Conservation (phyloP, 30 jellyfish, hydroid and myxozoan species). For the Hydractinia echinata region DNA sequence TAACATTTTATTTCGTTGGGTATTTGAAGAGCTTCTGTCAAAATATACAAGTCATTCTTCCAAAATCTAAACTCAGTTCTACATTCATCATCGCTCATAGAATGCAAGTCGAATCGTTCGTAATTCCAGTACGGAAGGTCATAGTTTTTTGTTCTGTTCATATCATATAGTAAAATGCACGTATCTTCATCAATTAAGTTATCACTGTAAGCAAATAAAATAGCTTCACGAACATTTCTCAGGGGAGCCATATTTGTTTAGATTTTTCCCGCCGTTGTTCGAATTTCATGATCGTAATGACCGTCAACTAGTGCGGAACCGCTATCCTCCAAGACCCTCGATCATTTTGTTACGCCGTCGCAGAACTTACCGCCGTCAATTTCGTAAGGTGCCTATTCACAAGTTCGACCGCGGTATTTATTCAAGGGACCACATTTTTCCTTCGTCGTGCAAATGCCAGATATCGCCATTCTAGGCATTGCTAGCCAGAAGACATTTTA, state of each 20-base stretch:
- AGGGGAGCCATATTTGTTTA: constrained; percentile 2
- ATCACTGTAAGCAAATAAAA: background rate
- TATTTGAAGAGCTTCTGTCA: constrained; percentile 22
- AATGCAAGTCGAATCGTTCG: constrained; percentile 30
- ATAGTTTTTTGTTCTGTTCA: constrained; percentile 18
- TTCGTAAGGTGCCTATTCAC: too few relatives aligned
- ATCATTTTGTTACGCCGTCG: too few relatives aligned
- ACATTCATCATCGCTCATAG: constrained; percentile 43
- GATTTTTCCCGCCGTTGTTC: constrained; percentile 15
- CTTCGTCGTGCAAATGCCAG: too few relatives aligned
- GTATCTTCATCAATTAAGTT: constrained; percentile 27
- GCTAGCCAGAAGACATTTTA: too few relatives aligned
- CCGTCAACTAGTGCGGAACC: too few relatives aligned
- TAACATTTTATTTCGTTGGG: constrained; percentile 44
- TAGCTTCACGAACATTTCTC: constrained; percentile 13
- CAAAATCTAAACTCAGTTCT: constrained; percentile 30
- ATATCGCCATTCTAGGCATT: too few relatives aligned
- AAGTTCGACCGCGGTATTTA: too few relatives aligned
- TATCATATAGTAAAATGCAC: constrained; percentile 23
- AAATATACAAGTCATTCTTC: constrained; percentile 35
- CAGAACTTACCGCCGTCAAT: too few relatives aligned
- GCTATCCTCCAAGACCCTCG: too few relatives aligned
- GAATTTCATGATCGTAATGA: too few relatives aligned
- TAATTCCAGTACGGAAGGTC: constrained; percentile 45
- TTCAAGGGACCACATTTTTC: too few relatives aligned